Evolutionary conservation across 2,888 invertebrate species (phyloP).

Genomic region (Rotaria socialis): DNA sequence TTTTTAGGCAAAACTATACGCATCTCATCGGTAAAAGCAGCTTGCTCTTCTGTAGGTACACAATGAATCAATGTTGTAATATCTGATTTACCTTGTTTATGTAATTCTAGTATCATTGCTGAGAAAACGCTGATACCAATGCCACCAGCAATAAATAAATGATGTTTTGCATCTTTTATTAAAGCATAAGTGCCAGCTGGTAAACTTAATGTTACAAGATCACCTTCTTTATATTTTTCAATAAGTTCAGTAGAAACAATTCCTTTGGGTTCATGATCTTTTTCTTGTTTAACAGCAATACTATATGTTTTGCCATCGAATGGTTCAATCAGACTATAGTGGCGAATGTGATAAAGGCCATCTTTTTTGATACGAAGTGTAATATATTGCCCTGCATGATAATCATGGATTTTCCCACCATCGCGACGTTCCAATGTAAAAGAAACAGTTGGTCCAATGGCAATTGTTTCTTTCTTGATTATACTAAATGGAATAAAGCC

Average conservation of each 20-base stretch:
- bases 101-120: background rate
- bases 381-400: background rate
- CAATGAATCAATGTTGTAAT: background rate
- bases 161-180: background rate
- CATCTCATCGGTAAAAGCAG: background rate
- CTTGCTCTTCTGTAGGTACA: background rate
- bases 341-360: background rate
- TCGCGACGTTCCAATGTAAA: background rate
- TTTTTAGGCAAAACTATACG: background rate
- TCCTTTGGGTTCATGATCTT: background rate
- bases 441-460: background rate
- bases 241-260: background rate
- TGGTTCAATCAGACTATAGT: background rate
- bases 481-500: background rate
- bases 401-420: background rate
- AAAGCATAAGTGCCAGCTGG: background rate
- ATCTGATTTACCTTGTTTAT: background rate
- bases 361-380: background rate
- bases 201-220: background rate
- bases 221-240: background rate
- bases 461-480: background rate
- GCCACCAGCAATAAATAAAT: conserved; percentile 4
- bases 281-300: background rate
- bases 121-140: background rate
- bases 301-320: background rate